A percentile compares a stretch with the other conserved stretches of the same genome.
phyloP scores from a whole-genome alignment of 2,113 vertebrate species.

The Aphelocoma coerulescens region DNA sequence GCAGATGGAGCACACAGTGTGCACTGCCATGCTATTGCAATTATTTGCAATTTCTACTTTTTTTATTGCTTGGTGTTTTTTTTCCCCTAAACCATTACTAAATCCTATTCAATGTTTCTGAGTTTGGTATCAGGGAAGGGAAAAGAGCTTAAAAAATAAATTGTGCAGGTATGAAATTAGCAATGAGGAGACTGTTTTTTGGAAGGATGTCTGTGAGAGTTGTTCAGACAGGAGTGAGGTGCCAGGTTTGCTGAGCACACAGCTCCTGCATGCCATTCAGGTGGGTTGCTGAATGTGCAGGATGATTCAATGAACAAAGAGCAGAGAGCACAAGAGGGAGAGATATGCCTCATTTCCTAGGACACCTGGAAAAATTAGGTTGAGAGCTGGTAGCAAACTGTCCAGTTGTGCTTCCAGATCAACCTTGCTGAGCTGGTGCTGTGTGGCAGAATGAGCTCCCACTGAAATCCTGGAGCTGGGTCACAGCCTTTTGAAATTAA shows the following conservation, averaged over 20 bases:
- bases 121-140: neutral
- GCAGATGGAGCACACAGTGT: neutral
- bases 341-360: neutral
- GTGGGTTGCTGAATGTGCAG: neutral
- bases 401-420: neutral
- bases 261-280: neutral
- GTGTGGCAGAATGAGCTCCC: neutral
- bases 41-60: neutral
- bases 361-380: neutral
- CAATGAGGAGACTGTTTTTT: neutral
- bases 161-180: neutral
- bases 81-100: neutral
- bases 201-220: neutral
- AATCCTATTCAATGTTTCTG: neutral
- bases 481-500: neutral
- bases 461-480: neutral
- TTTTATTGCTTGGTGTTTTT: neutral
- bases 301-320: neutral
- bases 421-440: neutral
- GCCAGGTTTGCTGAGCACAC: neutral
- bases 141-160: neutral
- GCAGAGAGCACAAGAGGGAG: neutral
- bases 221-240: neutral
- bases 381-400: neutral
- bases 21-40: accelerated